Conservation (phyloP, 2,797 vertebrate species). For the Todus mexicanus region DNA sequence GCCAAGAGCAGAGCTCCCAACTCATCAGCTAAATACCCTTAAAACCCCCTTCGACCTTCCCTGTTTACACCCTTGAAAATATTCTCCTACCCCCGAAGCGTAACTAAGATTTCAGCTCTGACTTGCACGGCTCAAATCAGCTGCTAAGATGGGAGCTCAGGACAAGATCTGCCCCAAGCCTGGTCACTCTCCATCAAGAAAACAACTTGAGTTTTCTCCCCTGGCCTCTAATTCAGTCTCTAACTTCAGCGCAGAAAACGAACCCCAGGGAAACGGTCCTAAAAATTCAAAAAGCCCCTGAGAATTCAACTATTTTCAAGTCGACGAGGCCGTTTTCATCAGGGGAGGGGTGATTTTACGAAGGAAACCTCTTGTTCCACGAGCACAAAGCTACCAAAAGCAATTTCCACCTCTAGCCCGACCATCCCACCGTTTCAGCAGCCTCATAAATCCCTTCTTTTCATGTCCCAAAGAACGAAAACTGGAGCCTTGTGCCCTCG, state of each 20-base stretch:
- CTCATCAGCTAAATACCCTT: too few relatives aligned
- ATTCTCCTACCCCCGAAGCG: background rate
- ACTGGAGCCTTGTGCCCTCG: rapidly evolving
- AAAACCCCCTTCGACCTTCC: background rate
- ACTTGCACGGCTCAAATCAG: background rate
- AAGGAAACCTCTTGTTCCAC: too few relatives aligned
- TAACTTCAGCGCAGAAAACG: background rate
- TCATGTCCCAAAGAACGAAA: background rate
- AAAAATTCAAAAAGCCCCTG: too few relatives aligned
- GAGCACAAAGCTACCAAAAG: too few relatives aligned
- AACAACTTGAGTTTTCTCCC: rapidly evolving
- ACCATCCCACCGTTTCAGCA: rapidly evolving
- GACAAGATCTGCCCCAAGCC: rapidly evolving
- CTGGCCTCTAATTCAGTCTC: background rate
- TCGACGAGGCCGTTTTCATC: rapidly evolving
- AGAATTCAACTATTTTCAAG: background rate
- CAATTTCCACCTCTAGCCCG: background rate
- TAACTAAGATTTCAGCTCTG: background rate
- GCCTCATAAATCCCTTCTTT: rapidly evolving
- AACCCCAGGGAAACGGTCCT: background rate
- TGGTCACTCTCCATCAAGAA: background rate
- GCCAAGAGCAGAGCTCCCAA: too few relatives aligned
- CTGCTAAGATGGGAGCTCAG: background rate
- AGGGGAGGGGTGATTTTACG: too few relatives aligned
- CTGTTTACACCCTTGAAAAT: background rate